phyloP scores from a whole-genome alignment of 2,888 invertebrate species.

The Heliconius ismenius region DNA sequence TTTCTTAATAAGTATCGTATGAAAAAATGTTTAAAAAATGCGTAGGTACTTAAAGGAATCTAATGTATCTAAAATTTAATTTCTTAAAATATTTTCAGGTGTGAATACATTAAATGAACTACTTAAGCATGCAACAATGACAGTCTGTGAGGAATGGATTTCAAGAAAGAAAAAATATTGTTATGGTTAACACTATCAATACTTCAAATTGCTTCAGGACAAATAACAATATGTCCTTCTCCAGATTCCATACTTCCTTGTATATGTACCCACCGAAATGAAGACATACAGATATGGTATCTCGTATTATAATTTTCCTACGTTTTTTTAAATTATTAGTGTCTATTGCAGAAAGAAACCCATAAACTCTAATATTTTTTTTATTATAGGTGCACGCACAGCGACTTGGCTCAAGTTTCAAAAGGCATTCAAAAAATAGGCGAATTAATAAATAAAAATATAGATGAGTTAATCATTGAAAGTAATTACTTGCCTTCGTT shows the following conservation, averaged over 20 bases:
- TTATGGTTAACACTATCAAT: slow-evolving; percentile 62
- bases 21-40: too few relatives aligned
- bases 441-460: slow-evolving; percentile 84
- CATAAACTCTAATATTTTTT: background rate
- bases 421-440: slow-evolving; percentile 87
- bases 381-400: slow-evolving; percentile 91
- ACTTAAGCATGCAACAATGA: slow-evolving; percentile 71
- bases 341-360: background rate
- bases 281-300: slow-evolving; percentile 93
- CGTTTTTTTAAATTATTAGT: background rate
- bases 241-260: slow-evolving; percentile 91
- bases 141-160: slow-evolving; percentile 70
- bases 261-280: slow-evolving; percentile 88
- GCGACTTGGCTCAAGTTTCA: slow-evolving; percentile 89
- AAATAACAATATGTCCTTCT: slow-evolving; percentile 84
- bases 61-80: background rate
- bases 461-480: slow-evolving; percentile 93
- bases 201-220: slow-evolving; percentile 52
- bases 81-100: slow-evolving; percentile 33
- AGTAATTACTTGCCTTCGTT: slow-evolving; percentile 92
- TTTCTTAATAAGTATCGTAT: too few relatives aligned
- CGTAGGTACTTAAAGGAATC: too few relatives aligned
- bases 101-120: slow-evolving; percentile 8
- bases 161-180: slow-evolving; percentile 60
- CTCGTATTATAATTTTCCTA: slow-evolving; percentile 16